Percentiles rank a stretch among this genome's conserved stretches.
Conservation (phyloP, 2,797 vertebrate genomes). For the Chelidonichthys spinosus region DNA sequence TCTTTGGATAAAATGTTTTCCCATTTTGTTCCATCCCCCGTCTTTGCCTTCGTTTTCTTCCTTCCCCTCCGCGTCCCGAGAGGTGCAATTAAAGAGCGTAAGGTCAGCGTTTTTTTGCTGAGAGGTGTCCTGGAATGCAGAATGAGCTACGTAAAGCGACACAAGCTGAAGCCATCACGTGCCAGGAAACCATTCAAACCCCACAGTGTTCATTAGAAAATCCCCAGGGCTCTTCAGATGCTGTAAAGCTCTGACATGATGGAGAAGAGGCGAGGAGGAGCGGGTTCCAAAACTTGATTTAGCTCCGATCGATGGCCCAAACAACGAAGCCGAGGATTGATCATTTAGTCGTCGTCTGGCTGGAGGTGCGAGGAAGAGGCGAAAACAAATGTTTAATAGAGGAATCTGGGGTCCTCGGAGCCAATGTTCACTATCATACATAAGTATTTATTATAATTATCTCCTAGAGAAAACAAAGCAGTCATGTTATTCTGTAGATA, state of each 20-base stretch:
- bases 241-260: conserved; percentile 54
- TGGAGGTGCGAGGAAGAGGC: conserved; percentile 52
- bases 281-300: conserved; percentile 55
- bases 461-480: conserved; percentile 38
- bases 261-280: conserved; percentile 24
- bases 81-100: conserved; percentile 74
- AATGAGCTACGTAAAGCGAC: conserved; percentile 48
- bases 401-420: conserved; percentile 29
- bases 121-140: conserved; percentile 66
- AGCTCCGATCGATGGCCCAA: conserved; percentile 56
- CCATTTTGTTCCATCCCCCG: conserved; percentile 13
- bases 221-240: conserved; percentile 51
- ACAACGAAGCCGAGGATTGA: conserved; percentile 65
- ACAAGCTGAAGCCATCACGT: conserved; percentile 43
- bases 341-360: conserved; percentile 59
- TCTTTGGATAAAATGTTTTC: conserved; percentile 44
- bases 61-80: conserved; percentile 50
- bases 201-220: conserved; percentile 61
- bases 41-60: conserved; percentile 23
- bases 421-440: conserved; percentile 35
- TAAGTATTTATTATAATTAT: conserved; percentile 40
- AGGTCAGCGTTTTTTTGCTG: conserved; percentile 55
- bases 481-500: conserved; percentile 22
- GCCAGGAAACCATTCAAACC: conserved; percentile 66
- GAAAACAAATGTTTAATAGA: conserved; percentile 61